Percentiles rank a stretch among this genome's conserved stretches.
Conservation (phyloP, 2,888 invertebrate genomes). For the Siphlonurus alternatus region DNA sequence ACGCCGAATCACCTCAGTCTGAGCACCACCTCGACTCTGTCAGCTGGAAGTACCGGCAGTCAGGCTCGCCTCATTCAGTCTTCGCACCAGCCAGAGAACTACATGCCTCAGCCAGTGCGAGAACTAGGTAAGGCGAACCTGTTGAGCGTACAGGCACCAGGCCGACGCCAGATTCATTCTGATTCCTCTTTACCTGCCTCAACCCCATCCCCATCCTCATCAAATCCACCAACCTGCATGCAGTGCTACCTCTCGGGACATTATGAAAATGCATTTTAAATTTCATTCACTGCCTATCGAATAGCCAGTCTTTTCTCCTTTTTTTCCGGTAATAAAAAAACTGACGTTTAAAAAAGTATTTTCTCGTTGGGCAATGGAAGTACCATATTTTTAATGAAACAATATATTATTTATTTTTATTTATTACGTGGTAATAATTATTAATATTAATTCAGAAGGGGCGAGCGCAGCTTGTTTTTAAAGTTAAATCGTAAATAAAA, state of each 20-base stretch:
- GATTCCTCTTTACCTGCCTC: slow-evolving; percentile 9
- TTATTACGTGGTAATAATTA: too few species aligned
- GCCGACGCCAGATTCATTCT: background rate
- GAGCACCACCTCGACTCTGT: slow-evolving; percentile 86
- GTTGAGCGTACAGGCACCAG: slow-evolving; percentile 11
- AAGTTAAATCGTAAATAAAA: too few species aligned
- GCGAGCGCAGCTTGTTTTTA: too few species aligned
- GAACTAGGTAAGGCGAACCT: slow-evolving; percentile 62
- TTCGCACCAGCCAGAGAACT: slow-evolving; percentile 82
- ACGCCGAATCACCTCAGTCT: slow-evolving; percentile 87
- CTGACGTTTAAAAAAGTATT: slow-evolving; percentile 14
- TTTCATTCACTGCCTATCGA: slow-evolving; percentile 15
- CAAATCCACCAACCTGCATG: slow-evolving; percentile 49
- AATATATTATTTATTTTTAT: too few species aligned
- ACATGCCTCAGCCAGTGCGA: slow-evolving; percentile 74
- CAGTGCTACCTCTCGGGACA: slow-evolving; percentile 48
- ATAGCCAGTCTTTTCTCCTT: slow-evolving; percentile 15
- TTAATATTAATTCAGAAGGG: too few species aligned
- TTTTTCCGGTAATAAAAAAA: slow-evolving; percentile 23
- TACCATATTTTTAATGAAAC: too few species aligned
- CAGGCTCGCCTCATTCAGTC: slow-evolving; percentile 87
- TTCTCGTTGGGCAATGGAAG: too few species aligned
- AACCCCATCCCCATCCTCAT: slow-evolving; percentile 32
- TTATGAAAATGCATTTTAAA: slow-evolving; percentile 23
- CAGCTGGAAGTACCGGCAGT: slow-evolving; percentile 84